Conservation (phyloP, 2,888 invertebrate species). For the Silvanus unidentatus region DNA sequence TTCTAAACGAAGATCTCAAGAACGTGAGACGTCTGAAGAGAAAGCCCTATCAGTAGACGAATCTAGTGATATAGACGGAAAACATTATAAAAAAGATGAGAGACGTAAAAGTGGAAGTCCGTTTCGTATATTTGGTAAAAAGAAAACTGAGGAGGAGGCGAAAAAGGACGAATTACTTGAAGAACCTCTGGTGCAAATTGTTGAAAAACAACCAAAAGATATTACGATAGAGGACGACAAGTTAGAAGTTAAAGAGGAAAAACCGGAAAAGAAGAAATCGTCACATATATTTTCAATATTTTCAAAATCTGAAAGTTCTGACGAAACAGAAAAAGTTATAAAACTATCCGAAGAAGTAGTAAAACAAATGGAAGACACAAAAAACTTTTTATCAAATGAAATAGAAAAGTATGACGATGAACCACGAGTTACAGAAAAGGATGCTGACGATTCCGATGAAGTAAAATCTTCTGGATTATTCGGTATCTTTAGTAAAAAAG, state of each 20-base stretch:
- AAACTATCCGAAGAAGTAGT: slow-evolving; percentile 13
- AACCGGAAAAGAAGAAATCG: not conserved
- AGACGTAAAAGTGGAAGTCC: slow-evolving; percentile 23
- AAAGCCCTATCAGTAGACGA: slow-evolving; percentile 5
- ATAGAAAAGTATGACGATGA: slow-evolving; percentile 33
- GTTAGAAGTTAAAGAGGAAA: not conserved
- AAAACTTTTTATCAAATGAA: slow-evolving; percentile 30
- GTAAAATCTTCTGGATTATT: slow-evolving; percentile 25
- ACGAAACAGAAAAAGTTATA: slow-evolving; percentile 5
- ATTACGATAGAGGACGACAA: not conserved
- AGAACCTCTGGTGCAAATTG: not conserved
- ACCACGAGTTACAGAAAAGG: slow-evolving; percentile 18
- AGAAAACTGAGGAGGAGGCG: slow-evolving; percentile 20
- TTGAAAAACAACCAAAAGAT: not conserved
- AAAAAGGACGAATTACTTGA: slow-evolving; percentile 7
- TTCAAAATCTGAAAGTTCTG: slow-evolving; percentile 12
- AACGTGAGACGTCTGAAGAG: slow-evolving; percentile 5
- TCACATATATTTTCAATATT: slow-evolving; percentile 14
- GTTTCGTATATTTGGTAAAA: slow-evolving; percentile 25
- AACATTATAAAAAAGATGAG: slow-evolving; percentile 12
- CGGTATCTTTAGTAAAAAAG: slow-evolving; percentile 29
- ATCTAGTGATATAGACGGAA: slow-evolving; percentile 5
- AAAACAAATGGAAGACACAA: slow-evolving; percentile 24
- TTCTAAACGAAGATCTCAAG: slow-evolving; percentile 8
- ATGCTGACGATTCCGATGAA: slow-evolving; percentile 20